These are phyloP conservation scores for Diplolepis rosae DNA, from an alignment of 2,888 invertebrate species.

Conservation along the genomic window DNA sequence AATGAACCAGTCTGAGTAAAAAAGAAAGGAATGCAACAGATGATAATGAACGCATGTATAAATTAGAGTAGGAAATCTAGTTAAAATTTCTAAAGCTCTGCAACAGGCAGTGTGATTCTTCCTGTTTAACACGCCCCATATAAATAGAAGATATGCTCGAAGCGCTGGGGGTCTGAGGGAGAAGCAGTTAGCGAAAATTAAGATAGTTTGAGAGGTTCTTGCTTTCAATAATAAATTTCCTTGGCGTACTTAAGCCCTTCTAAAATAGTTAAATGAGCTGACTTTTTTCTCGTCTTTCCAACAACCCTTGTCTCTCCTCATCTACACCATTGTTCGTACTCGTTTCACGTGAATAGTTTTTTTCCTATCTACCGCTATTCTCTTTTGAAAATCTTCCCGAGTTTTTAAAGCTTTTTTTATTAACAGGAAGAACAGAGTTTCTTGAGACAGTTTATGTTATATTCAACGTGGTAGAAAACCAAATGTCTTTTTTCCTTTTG, in stretches of 20 bases:
- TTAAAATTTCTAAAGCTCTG: neutral
- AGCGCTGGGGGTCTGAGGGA: conserved; percentile 30
- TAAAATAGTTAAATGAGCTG: conserved; percentile 50
- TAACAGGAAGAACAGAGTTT: neutral
- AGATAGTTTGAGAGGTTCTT: conserved; percentile 54
- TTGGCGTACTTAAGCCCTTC: conserved; percentile 45
- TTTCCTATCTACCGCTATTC: neutral
- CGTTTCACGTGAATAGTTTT: neutral
- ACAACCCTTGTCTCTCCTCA: neutral
- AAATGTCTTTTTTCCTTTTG: too few species aligned
- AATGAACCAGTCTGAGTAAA: too few species aligned
- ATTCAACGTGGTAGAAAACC: too few species aligned
- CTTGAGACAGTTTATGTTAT: neutral
- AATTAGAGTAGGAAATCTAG: neutral
- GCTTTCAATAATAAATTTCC: conserved; percentile 59
- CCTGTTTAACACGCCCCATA: neutral
- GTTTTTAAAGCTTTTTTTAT: conserved; percentile 16
- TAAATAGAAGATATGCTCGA: conserved; percentile 5
- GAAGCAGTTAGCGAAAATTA: conserved; percentile 56
- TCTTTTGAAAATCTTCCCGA: neutral
- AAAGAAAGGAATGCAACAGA: neutral
- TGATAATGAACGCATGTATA: neutral
- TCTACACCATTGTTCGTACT: neutral
- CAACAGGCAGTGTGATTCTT: conserved; percentile 10
- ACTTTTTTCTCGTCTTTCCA: conserved; percentile 31